Conservation (phyloP, 64 coral and sea anemone species). For the Pocillopora verrucosa region DNA sequence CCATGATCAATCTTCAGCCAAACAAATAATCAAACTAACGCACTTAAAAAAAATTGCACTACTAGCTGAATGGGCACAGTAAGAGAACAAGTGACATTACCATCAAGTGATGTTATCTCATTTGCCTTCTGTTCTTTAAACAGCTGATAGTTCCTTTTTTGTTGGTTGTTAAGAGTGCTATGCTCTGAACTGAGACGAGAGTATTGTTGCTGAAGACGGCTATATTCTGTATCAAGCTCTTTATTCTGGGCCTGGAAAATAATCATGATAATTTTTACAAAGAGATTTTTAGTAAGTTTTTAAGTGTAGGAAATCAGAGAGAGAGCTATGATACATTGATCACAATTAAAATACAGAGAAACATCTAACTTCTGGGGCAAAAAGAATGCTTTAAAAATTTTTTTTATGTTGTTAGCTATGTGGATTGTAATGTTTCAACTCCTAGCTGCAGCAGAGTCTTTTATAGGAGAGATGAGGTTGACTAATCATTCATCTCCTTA, state of each 20-base stretch:
- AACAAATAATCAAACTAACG: no score
- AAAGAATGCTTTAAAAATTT: no score
- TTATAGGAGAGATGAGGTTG: no score
- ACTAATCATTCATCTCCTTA: no score
- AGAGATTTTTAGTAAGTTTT: not conserved
- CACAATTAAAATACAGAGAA: no score
- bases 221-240: constrained; percentile 65
- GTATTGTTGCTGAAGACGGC: constrained; percentile 77
- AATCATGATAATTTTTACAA: not conserved
- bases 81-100: not conserved
- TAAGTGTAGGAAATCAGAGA: not conserved
- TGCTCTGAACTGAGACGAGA: constrained; percentile 81
- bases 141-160: constrained; percentile 38
- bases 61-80: not conserved
- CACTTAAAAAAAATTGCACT: not conserved
- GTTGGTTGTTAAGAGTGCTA: constrained; percentile 27
- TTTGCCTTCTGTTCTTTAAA: constrained; percentile 69
- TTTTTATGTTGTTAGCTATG: no score
- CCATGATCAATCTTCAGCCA: no score
- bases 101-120: constrained; percentile 71
- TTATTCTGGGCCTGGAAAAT: constrained; percentile 63
- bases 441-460: no score
- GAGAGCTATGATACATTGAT: no score
- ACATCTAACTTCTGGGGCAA: no score
- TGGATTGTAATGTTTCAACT: no score